phyloP scores from a whole-genome alignment of 1,140 invertebrate genomes.

The Scaptomyza hsui region DNA sequence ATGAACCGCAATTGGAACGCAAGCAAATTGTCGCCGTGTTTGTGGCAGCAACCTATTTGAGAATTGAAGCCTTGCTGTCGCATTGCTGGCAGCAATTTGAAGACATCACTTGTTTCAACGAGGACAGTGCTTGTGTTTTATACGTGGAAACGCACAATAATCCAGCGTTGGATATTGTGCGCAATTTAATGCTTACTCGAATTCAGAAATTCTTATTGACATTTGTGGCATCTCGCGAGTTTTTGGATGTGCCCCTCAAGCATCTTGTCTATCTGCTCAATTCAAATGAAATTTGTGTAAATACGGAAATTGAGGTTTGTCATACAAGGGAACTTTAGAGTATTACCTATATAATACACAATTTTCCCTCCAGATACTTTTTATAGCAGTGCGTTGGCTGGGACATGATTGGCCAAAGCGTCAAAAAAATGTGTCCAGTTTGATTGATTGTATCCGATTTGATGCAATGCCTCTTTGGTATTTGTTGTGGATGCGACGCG shows the following conservation, averaged over 20 bases:
- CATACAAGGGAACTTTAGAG: neutral
- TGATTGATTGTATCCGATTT: slow-evolving; percentile 53
- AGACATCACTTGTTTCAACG: slow-evolving; percentile 86
- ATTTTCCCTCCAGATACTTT: slow-evolving; percentile 36
- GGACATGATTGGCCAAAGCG: slow-evolving; percentile 49
- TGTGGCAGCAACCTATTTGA: slow-evolving; percentile 87
- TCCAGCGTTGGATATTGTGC: slow-evolving; percentile 59
- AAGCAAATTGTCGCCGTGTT: slow-evolving; percentile 89
- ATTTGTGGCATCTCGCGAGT: slow-evolving; percentile 89
- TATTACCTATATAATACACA: neutral
- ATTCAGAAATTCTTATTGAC: slow-evolving; percentile 90
- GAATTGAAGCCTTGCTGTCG: slow-evolving; percentile 89
- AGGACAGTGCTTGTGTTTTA: slow-evolving; percentile 87
- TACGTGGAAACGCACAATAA: slow-evolving; percentile 87
- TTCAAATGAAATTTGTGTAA: slow-evolving; percentile 89
- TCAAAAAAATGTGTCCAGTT: neutral
- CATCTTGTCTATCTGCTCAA: slow-evolving; percentile 87
- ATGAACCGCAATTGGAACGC: slow-evolving; percentile 86
- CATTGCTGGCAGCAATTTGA: slow-evolving; percentile 91
- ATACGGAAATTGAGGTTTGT: slow-evolving; percentile 85
- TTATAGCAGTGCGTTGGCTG: slow-evolving; percentile 53
- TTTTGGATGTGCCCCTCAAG: slow-evolving; percentile 87
- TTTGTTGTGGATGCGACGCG: slow-evolving; percentile 49
- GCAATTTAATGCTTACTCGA: slow-evolving; percentile 88
- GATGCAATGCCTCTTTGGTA: slow-evolving; percentile 56